Evolutionary conservation across 1,140 invertebrate genomes (phyloP).

Genomic region (Leguminivora glycinivorella): DNA sequence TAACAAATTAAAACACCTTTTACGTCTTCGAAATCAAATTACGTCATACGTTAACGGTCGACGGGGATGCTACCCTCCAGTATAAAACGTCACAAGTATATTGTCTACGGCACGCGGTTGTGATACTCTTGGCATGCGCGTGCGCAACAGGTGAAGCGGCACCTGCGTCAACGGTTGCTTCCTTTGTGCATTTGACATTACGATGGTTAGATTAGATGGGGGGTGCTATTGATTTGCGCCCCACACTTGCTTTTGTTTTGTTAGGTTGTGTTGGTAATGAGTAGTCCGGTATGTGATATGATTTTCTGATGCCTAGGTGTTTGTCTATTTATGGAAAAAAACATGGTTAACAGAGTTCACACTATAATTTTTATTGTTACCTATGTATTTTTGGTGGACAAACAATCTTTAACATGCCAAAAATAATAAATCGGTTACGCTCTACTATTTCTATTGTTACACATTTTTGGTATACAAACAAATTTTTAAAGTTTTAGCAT

Average conservation of each 20-base stretch:
- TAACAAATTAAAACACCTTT: constrained; percentile 44
- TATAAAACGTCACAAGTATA: not conserved
- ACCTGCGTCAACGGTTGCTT: constrained; percentile 65
- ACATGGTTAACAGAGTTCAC: no score
- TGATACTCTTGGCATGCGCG: constrained; percentile 4
- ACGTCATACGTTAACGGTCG: constrained; percentile 45
- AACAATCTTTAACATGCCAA: no score
- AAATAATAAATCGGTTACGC: no score
- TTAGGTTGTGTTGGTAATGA: not conserved
- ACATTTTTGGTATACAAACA: no score
- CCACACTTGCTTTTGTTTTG: not conserved
- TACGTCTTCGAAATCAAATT: constrained; percentile 43
- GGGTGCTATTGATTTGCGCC: constrained; percentile 24
- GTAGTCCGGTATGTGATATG: no score
- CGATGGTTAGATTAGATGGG: constrained; percentile 58
- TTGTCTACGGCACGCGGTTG: not conserved
- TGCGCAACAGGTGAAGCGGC: constrained; percentile 57
- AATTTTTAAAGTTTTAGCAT: no score
- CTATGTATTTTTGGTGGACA: no score
- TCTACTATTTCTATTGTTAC: no score
- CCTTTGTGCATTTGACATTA: constrained; percentile 62
- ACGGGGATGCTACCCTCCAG: constrained; percentile 19
- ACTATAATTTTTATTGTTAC: no score
- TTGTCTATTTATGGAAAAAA: no score
- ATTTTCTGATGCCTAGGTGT: no score